A percentile compares a stretch with the other conserved stretches of the same genome.
Conservation (phyloP, 2,888 invertebrate species). For the Palloptera scutellata region DNA sequence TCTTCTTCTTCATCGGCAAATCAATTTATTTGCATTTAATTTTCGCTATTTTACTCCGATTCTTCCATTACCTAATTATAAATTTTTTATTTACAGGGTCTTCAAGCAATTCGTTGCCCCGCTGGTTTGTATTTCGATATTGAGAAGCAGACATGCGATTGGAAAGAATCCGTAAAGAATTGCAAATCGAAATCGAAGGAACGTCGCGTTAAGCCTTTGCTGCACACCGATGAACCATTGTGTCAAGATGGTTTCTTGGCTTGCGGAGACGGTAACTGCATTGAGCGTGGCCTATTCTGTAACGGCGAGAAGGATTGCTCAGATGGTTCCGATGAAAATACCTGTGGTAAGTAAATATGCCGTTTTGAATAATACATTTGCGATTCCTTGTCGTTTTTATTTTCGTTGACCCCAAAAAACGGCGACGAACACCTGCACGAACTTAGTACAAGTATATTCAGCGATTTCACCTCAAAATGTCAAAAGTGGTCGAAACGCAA, state of each 20-base stretch:
- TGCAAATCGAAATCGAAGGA: slow-evolving; percentile 91
- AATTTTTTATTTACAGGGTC: slow-evolving; percentile 69
- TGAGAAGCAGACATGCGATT: slow-evolving; percentile 94
- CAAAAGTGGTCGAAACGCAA: slow-evolving; percentile 10
- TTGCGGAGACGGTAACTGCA: slow-evolving; percentile 86
- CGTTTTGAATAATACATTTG: too few species aligned
- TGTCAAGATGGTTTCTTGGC: slow-evolving; percentile 88
- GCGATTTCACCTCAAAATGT: slow-evolving; percentile 22
- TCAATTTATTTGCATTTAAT: too few species aligned
- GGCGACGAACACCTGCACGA: not conserved
- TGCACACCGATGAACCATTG: slow-evolving; percentile 89
- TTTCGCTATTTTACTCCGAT: too few species aligned
- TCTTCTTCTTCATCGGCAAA: too few species aligned
- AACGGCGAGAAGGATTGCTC: slow-evolving; percentile 90
- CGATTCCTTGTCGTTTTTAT: too few species aligned
- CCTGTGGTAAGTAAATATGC: slow-evolving; percentile 76
- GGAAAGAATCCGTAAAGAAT: slow-evolving; percentile 93
- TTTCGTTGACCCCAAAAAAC: too few species aligned
- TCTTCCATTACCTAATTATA: too few species aligned
- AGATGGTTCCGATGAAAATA: slow-evolving; percentile 90
- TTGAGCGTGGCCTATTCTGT: slow-evolving; percentile 90
- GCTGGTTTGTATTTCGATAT: slow-evolving; percentile 93
- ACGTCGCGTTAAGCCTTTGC: slow-evolving; percentile 83
- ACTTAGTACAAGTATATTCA: not conserved
- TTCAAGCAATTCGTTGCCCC: slow-evolving; percentile 92